These are phyloP conservation scores for Brachyistius frenatus DNA, from an alignment of 2,113 vertebrate genomes.

Conservation along the genomic window DNA sequence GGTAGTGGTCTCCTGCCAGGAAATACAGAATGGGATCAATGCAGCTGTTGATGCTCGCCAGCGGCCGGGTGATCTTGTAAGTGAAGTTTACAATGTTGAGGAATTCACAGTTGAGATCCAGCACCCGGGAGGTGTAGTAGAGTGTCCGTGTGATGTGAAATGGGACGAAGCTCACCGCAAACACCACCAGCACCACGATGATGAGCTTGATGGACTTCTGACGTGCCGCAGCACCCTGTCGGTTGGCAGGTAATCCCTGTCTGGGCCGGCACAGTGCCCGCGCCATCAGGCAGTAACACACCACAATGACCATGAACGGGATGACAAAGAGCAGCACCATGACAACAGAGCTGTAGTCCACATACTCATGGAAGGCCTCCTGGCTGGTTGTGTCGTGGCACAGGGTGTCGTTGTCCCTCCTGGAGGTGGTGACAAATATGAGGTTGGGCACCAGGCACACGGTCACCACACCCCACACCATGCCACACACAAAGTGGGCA, in stretches of 20 bases:
- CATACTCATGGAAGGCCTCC: conserved; percentile 86
- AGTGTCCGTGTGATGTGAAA: conserved; percentile 94
- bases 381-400: conserved; percentile 94
- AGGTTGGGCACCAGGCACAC: conserved; percentile 91
- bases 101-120: conserved; percentile 83
- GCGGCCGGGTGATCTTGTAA: conserved; percentile 93
- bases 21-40: conserved; percentile 95
- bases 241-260: conserved; percentile 65
- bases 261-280: conserved; percentile 82
- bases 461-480: conserved; percentile 86
- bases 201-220: conserved; percentile 91
- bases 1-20: conserved; percentile 90
- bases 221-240: conserved; percentile 68
- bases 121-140: conserved; percentile 89
- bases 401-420: conserved; percentile 85
- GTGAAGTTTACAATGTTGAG: conserved; percentile 92
- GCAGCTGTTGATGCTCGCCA: conserved; percentile 95
- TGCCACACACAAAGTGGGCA: conserved; percentile 85
- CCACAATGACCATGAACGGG: conserved; percentile 89
- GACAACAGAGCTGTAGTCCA: conserved; percentile 89
- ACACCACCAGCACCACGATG: conserved; percentile 88
- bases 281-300: conserved; percentile 93
- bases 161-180: conserved; percentile 92
- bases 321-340: conserved; percentile 92
- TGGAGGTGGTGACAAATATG: conserved; percentile 91